These are phyloP conservation scores for Chrysodeixis includens DNA, from an alignment of 2,888 invertebrate species.

Conservation along the genomic window DNA sequence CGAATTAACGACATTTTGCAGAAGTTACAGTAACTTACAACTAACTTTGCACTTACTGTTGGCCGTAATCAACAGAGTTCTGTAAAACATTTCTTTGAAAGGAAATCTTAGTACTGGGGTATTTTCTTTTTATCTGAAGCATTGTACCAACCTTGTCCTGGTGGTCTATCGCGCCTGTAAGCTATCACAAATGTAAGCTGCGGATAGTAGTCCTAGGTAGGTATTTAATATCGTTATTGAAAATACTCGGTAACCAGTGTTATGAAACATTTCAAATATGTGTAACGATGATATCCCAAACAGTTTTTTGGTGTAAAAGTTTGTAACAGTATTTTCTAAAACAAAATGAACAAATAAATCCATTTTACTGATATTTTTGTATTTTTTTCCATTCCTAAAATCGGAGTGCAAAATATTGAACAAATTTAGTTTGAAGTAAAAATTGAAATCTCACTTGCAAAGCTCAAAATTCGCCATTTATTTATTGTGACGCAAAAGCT, in stretches of 20 bases:
- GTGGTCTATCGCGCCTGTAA: no score
- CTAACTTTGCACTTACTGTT: constrained; percentile 32
- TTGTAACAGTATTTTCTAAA: no score
- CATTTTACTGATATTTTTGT: no score
- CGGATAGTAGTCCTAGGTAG: no score
- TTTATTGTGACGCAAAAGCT: neutral
- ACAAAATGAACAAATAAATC: no score
- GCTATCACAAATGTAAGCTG: no score
- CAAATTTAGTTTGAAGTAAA: neutral
- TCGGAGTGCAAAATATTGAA: neutral
- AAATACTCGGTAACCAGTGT: no score
- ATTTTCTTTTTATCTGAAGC: neutral
- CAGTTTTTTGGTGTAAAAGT: no score
- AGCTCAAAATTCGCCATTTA: neutral
- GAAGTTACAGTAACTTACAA: constrained; percentile 28
- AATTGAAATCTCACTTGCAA: neutral
- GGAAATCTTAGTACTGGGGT: constrained; percentile 6
- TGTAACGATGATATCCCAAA: no score
- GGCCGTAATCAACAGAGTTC: constrained; percentile 16
- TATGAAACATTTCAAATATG: no score
- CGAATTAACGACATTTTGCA: constrained; percentile 24
- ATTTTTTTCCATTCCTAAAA: no score
- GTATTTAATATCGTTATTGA: no score
- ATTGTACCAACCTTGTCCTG: neutral
- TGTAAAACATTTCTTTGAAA: constrained; percentile 20